Conservation (phyloP, 1,140 invertebrate genomes). For the Apis florea region DNA sequence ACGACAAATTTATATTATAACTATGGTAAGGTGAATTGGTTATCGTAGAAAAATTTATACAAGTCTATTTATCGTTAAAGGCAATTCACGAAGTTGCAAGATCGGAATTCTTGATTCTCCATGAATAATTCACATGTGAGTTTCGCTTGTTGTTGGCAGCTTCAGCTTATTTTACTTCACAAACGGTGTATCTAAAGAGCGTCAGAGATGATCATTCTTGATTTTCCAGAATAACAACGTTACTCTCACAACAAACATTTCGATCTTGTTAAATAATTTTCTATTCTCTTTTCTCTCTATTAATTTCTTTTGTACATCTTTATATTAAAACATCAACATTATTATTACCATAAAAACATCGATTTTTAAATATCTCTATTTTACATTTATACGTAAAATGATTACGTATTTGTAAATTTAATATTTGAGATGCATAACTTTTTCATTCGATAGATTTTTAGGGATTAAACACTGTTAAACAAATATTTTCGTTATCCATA, state of each 20-base stretch:
- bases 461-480: not conserved
- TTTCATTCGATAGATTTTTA: not conserved
- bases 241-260: not conserved
- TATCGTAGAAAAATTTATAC: slow-evolving; percentile 22
- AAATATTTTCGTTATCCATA: slow-evolving; percentile 1
- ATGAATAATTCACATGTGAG: slow-evolving; percentile 56
- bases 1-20: not conserved
- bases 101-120: slow-evolving; percentile 30
- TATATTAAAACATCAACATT: no score
- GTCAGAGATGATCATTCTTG: not conserved
- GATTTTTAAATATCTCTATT: not conserved
- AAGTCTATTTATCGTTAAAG: slow-evolving; percentile 23
- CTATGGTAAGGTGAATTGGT: not conserved
- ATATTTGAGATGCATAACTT: not conserved
- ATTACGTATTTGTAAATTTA: not conserved
- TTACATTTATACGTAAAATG: not conserved
- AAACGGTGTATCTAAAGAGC: not conserved
- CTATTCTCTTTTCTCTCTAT: not conserved
- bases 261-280: not conserved
- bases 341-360: no score
- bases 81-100: slow-evolving; percentile 41
- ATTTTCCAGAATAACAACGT: not conserved
- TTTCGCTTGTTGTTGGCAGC: slow-evolving; percentile 18
- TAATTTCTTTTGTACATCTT: no score
- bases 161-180: slow-evolving; percentile 31